Base-by-base conservation (phyloP, 2,113 vertebrate genomes). In the Sclerurus mexicanus region DNA sequence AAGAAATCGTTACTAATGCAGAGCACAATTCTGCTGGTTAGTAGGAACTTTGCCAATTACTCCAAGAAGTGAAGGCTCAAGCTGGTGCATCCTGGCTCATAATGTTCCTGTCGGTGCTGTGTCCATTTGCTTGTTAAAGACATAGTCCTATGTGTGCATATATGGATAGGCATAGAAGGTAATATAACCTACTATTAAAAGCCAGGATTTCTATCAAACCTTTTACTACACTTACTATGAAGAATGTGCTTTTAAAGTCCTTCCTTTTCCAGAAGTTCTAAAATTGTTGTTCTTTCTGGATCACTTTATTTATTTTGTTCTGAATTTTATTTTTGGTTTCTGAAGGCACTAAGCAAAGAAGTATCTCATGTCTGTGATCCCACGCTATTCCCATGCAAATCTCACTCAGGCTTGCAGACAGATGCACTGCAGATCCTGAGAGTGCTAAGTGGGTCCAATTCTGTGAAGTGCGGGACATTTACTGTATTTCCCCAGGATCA, bases 311-410 rank as follows among this genome's bases (percentile, higher is more conserved):
- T 93, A 77, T 80, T 95, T 90, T 42, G 33, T 55, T 91, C 58
- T 46, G 39, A 80, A 79, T 82, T 95, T 96, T 95, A 85, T 89
- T 87, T 93, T 93, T 91, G 50, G 58, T 89, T 95, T 94, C 87
- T 88, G 33, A 60, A 66, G 66, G 62, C 66, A 71, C 47, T 39
- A 66, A 74, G 46, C 33, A 60, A 84, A 88, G 56, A 68, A 73
- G 7, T 78, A 15, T 68, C 75, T 92, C 85, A 56, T 2, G 6
- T 71, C 79, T 74, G 33, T 67, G 93, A 90, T 96, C 90, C 93
- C 87, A 96, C 20, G 14, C 75, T 86, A 67, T 85, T 97, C 82
- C 85, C 93, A 95, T 14, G 72, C 80, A 94, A 96, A 92, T 42
- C 42, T 80, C 58, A 28, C 81, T 68, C 47, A 39, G 31, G 55